Base-by-base conservation (phyloP, 2,797 vertebrate species). In the Ispidina picta region DNA sequence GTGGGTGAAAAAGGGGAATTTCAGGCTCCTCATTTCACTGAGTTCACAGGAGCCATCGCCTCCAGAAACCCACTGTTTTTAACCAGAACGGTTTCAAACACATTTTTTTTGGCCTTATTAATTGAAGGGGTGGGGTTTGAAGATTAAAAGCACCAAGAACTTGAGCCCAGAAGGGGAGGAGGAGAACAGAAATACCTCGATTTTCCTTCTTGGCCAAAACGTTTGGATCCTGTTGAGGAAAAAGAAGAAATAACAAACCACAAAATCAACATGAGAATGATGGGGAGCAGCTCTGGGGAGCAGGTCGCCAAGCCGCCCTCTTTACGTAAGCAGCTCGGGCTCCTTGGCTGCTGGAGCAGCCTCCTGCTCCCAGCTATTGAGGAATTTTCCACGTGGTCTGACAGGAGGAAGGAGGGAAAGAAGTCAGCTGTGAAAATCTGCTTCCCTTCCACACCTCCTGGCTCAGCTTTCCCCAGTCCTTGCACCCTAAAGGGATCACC, bases 141-240 rank as follows among this genome's bases (percentile, higher is more conserved):
- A 60, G 71, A 75, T 84, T 55, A 93, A 96, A 91, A 94, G 81
- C 68, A n/a, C 59, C 41, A 7, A 25, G 46, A 71, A 70, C 58
- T 86, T 12, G 35, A 93, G 79, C 81, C 79, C 83, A 90, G 90
- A 89, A 80, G 17, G 46, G 68, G 31, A 89, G 59, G 65, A 83
- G 72, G 33, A 90, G 70, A 73, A 52, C 10, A 63, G 80, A 87
- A 96, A 75, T 98, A 99, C 99, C 99, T 99, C 99, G 97, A 96
- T 99, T 98, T 97, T 98, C 98, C 97, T 97, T 98, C 93, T 98
- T 94, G 14, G 94, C 93, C 97, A 99, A 97, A 94, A 98, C 92
- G 3, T 96, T 98, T 52, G 98, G 97, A 97, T 99, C 99, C 99
- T 99, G 97, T 86, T 49, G 88, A 93, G 94, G 76, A 17, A 14